These are phyloP conservation scores for Etheostoma spectabile DNA, from an alignment of 2,113 vertebrate species.

Conservation along the genomic window DNA sequence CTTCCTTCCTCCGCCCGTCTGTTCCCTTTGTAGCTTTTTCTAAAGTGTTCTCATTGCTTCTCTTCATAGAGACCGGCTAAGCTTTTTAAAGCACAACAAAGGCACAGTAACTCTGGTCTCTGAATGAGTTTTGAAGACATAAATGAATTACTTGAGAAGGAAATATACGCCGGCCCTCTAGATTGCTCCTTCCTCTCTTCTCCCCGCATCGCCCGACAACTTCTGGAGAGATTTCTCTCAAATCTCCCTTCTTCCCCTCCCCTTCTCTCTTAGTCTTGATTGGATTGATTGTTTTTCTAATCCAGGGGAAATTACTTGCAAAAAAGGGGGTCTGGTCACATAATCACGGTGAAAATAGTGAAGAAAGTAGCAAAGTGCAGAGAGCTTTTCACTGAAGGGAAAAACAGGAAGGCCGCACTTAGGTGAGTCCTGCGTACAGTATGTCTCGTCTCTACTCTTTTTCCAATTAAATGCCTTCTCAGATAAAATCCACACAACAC, in stretches of 20 bases:
- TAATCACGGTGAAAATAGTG: conserved; percentile 70
- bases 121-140: conserved; percentile 84
- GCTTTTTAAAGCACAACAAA: conserved; percentile 83
- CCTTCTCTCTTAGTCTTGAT: conserved; percentile 71
- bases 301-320: conserved; percentile 83
- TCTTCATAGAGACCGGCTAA: conserved; percentile 83
- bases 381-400: background rate
- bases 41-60: conserved; percentile 84
- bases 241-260: conserved; percentile 56
- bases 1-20: conserved; percentile 79
- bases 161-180: conserved; percentile 78
- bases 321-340: conserved; percentile 69
- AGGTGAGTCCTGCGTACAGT: conserved; percentile 34
- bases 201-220: conserved; percentile 76
- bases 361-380: conserved; percentile 56
- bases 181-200: conserved; percentile 67
- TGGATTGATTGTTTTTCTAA: conserved; percentile 87
- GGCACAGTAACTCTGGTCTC: conserved; percentile 85
- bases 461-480: conserved; percentile 13
- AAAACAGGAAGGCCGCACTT: background rate
- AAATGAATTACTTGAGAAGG: conserved; percentile 87
- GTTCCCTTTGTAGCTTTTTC: conserved; percentile 87
- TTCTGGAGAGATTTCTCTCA: conserved; percentile 82
- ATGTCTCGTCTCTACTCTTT: background rate
- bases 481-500: conserved; percentile 6